Conservation (phyloP, 1,140 invertebrate genomes). For the Papilio xuthus region DNA sequence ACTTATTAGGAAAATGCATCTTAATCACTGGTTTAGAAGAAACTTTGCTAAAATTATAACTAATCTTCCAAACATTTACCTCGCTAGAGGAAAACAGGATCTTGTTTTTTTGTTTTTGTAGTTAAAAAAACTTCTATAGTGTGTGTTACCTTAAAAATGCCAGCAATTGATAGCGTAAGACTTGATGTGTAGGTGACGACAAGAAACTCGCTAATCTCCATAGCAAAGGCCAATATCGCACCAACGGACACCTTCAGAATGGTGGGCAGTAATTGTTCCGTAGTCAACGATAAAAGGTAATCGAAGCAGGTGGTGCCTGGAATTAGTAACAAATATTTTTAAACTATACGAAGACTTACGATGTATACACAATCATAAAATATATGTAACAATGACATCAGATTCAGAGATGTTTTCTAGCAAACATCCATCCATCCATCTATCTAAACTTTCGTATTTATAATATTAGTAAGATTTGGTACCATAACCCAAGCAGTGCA, state of each 20-base stretch:
- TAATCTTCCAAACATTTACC: neutral
- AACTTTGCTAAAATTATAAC: neutral
- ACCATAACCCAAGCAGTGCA: too few species aligned
- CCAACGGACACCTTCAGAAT: slow-evolving; percentile 84
- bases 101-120: neutral
- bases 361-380: too few species aligned
- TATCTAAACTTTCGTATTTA: too few species aligned
- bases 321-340: slow-evolving; percentile 35
- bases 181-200: slow-evolving; percentile 97
- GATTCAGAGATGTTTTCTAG: too few species aligned
- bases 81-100: neutral
- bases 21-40: neutral
- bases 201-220: slow-evolving; percentile 97
- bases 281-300: slow-evolving; percentile 53
- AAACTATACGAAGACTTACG: neutral
- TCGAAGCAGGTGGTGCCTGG: slow-evolving; percentile 68
- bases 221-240: slow-evolving; percentile 94
- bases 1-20: too few species aligned
- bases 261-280: slow-evolving; percentile 60
- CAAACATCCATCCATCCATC: too few species aligned
- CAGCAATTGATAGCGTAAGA: slow-evolving; percentile 96
- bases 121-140: neutral
- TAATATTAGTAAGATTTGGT: too few species aligned
- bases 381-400: too few species aligned
- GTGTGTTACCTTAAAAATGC: slow-evolving; percentile 94